Base-by-base conservation (phyloP, 2,113 vertebrate genomes). In the Columba livia region DNA sequence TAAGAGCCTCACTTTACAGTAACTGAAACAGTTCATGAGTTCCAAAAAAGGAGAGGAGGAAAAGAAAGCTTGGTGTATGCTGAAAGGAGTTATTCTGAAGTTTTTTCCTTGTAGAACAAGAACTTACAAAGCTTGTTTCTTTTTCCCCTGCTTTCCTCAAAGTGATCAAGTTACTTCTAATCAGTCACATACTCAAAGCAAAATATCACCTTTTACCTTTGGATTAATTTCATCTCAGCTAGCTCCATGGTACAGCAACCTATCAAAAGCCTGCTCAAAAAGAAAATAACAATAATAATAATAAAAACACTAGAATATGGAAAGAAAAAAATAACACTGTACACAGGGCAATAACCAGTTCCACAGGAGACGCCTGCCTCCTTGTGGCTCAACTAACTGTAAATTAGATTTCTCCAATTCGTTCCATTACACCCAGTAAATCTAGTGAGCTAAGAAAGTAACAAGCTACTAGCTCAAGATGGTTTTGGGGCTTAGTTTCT, bases 361-460 rank as follows among this genome's bases (percentile, higher is more conserved):
- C 61, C 12, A 71, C 54, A 93, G 93, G 87, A 88, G 79, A 60
- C 92, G 89, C 47, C 89, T 96, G 96, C 94, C 94, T 96, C 95
- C 96, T 66, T 94, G 94, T 91, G 96, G 96, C 78, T 74, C 74
- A 66, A 17, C 58, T 62, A 60, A 56, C 70, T 7, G 3, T 31
- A 83, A 66, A 77, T 66, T 16, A 44, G 23, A 85, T 62, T 80
- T 48, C 26, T 56, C 54, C n/a, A 80, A 29, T 58, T 75, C 4
- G 1, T n/a, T 47, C 79, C 70, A 77, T 18, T 48, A 57, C 12
- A 71, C 16, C 8, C 56, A 84, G 69, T 13, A 79, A 66, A 79
- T 23, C 20, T 21, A 11, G 32, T 11, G 9, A 79, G 38, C 23
- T 56, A 67, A 51, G 32, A 56, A 6, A 64, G 6, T 7, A 82